Percentiles rank a stretch among this genome's conserved stretches.
Evolutionary conservation across 2,888 invertebrate species (phyloP).

Genomic region (Alcis repandata): DNA sequence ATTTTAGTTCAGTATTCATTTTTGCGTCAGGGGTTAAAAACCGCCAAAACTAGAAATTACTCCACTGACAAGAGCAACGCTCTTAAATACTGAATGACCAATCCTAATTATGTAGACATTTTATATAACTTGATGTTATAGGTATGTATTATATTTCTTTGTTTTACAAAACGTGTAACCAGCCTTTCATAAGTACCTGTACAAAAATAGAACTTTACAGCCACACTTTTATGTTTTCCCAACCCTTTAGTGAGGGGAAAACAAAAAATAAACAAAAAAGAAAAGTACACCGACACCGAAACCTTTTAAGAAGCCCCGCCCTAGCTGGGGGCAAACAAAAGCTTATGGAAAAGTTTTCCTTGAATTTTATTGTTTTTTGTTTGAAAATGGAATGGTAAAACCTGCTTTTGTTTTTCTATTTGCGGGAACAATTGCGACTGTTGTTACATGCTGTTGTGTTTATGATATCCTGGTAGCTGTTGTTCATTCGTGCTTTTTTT

Average conservation of each 20-base stretch:
- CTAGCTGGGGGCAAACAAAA: conserved; percentile 61
- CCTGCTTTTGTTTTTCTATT: no score
- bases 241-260: conserved; percentile 68
- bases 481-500: no score
- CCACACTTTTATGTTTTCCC: conserved; percentile 71
- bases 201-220: conserved; percentile 38
- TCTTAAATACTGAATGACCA: no score
- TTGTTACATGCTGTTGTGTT: no score
- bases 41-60: no score
- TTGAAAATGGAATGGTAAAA: background rate
- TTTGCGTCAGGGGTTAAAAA: no score
- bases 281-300: conserved; percentile 75
- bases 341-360: conserved; percentile 60
- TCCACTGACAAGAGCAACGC: no score
- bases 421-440: no score
- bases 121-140: no score
- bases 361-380: conserved; percentile 19
- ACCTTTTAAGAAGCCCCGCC: conserved; percentile 82
- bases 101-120: background rate
- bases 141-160: conserved; percentile 15
- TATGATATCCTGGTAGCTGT: no score
- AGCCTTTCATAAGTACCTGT: background rate
- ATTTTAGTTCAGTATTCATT: no score
- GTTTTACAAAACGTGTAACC: background rate
- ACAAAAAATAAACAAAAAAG: conserved; percentile 55